Evolutionary conservation across 1,140 invertebrate species (phyloP).

Genomic region (Portunus trituberculatus): DNA sequence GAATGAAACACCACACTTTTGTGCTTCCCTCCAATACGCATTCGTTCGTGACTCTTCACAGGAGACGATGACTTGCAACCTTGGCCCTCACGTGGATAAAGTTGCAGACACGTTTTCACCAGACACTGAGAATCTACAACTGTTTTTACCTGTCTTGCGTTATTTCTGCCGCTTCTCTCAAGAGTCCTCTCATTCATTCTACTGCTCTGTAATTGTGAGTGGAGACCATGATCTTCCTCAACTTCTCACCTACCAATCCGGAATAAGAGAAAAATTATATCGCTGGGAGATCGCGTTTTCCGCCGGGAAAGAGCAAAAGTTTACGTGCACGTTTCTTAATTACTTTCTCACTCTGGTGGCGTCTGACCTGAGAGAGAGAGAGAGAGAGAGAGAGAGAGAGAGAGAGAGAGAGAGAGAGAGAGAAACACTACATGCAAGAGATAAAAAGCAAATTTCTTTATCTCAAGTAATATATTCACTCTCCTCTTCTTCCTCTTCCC

Average conservation of each 20-base stretch:
- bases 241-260: background rate
- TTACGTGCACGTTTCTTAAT: background rate
- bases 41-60: too few relatives aligned
- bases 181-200: background rate
- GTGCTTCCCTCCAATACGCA: too few relatives aligned
- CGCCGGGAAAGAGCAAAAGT: too few relatives aligned
- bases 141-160: too few relatives aligned
- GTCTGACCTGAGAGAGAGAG: background rate
- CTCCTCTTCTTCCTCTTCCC: background rate
- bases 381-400: slow-evolving; percentile 17
- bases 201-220: background rate
- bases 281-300: background rate
- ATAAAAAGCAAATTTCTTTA: background rate
- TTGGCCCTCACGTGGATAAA: too few relatives aligned
- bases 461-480: background rate
- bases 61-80: too few relatives aligned
- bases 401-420: slow-evolving; percentile 7
- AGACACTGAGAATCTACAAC: too few relatives aligned
- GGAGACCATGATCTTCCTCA: background rate
- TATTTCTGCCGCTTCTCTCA: too few relatives aligned
- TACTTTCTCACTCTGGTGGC: background rate
- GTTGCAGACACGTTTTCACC: too few relatives aligned
- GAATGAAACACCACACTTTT: too few relatives aligned
- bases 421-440: background rate
- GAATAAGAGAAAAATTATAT: background rate